phyloP scores from a whole-genome alignment of 2,888 invertebrate genomes.

The Drosophila anomalipes region DNA sequence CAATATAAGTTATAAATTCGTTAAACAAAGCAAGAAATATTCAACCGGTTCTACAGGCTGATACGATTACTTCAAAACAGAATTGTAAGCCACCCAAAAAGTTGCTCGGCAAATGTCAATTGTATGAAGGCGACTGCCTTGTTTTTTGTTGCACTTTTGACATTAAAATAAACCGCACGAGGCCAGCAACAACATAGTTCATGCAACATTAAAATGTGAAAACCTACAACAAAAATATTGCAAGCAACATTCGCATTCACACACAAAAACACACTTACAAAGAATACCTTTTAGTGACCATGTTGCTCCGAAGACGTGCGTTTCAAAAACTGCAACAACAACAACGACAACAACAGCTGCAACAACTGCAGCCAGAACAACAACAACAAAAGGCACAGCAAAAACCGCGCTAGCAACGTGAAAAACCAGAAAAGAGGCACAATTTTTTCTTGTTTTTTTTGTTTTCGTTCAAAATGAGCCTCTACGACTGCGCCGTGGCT shows the following conservation, averaged over 20 bases:
- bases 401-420: conserved; percentile 66
- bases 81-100: conserved; percentile 63
- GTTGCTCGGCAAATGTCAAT: conserved; percentile 60
- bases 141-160: conserved; percentile 58
- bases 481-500: conserved; percentile 41
- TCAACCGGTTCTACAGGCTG: conserved; percentile 65
- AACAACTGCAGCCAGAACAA: conserved; percentile 38
- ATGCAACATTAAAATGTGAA: conserved; percentile 66
- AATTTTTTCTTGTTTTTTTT: conserved; percentile 55
- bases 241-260: conserved; percentile 60
- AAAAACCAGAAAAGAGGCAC: conserved; percentile 80
- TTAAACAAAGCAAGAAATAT: conserved; percentile 37
- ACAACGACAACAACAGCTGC: conserved; percentile 34
- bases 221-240: conserved; percentile 57
- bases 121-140: conserved; percentile 38
- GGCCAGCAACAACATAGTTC: conserved; percentile 61
- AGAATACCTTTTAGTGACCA: conserved; percentile 67
- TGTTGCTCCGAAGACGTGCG: conserved; percentile 75
- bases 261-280: conserved; percentile 30
- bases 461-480: conserved; percentile 50
- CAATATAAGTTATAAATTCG: conserved; percentile 51
- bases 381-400: conserved; percentile 36
- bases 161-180: conserved; percentile 54
- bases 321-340: conserved; percentile 63
- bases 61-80: conserved; percentile 35